Conservation (phyloP, 2,888 invertebrate genomes). For the Andrena marginata region DNA sequence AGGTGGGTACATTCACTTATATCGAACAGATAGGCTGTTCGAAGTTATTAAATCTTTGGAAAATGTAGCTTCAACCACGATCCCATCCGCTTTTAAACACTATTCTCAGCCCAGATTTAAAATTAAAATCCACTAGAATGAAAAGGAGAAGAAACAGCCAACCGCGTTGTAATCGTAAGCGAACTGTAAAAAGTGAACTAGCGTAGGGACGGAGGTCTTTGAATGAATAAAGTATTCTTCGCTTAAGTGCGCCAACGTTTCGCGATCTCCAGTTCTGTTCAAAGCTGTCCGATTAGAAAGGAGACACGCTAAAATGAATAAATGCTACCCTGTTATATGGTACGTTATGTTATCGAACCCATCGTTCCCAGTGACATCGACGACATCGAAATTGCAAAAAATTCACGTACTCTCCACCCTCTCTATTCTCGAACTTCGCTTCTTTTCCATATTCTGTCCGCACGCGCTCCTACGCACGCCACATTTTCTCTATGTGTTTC, state of each 20-base stretch:
- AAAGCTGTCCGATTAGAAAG: slow-evolving; percentile 31
- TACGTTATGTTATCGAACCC: slow-evolving; percentile 33
- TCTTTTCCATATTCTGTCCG: slow-evolving; percentile 5
- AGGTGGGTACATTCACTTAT: too few relatives aligned
- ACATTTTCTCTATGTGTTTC: slow-evolving; percentile 46
- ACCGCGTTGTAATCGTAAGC: background rate
- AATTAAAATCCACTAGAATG: too few relatives aligned
- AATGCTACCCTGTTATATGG: slow-evolving; percentile 19
- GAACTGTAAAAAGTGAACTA: background rate
- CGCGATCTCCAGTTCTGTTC: background rate
- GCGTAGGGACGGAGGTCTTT: background rate
- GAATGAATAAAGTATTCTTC: background rate
- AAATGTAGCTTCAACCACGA: too few relatives aligned
- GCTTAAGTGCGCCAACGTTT: slow-evolving; percentile 6
- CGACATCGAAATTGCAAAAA: slow-evolving; percentile 67
- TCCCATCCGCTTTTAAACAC: too few relatives aligned
- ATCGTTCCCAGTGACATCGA: slow-evolving; percentile 38
- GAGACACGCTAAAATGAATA: slow-evolving; percentile 28
- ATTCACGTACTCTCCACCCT: slow-evolving; percentile 43
- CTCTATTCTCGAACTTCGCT: slow-evolving; percentile 18
- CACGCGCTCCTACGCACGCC: background rate
- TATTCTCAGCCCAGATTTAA: too few relatives aligned
- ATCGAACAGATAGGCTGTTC: too few relatives aligned
- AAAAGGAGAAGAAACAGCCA: too few relatives aligned
- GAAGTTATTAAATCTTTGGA: too few relatives aligned